These are phyloP conservation scores for Cybosia mesomella DNA, from an alignment of 2,888 invertebrate species.

Conservation along the genomic window DNA sequence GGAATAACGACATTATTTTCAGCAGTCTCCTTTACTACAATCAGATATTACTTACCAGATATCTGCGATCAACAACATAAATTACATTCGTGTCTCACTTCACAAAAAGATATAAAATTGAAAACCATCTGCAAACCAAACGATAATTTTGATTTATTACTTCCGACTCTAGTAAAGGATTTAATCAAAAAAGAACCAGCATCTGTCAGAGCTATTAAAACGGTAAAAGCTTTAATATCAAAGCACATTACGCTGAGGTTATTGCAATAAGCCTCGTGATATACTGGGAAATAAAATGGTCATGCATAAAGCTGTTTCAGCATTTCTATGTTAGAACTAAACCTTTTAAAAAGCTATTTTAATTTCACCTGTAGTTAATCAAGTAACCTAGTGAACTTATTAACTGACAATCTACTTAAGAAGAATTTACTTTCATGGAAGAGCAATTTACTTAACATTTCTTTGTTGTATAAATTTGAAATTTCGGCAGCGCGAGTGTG, in stretches of 20 bases:
- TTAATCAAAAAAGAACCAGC: constrained; percentile 72
- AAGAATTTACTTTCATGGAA: no score
- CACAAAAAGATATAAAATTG: constrained; percentile 21
- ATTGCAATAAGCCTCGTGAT: constrained; percentile 64
- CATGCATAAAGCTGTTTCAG: background rate
- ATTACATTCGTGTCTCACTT: background rate
- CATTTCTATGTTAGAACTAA: background rate
- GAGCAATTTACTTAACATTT: no score
- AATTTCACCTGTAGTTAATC: no score
- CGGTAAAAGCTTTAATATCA: constrained; percentile 70
- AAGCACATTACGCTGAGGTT: constrained; percentile 71
- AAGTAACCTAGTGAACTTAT: no score
- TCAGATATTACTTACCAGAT: no score
- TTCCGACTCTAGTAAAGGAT: constrained; percentile 63
- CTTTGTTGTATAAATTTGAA: no score
- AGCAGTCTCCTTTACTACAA: no score
- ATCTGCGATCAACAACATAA: no score
- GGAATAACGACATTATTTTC: no score
- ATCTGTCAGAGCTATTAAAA: constrained; percentile 73
- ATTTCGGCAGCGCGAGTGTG: no score
- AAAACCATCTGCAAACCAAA: constrained; percentile 31
- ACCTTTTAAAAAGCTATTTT: no score
- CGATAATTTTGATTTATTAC: constrained; percentile 61
- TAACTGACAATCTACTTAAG: no score
- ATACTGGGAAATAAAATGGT: constrained; percentile 40